A percentile compares a stretch with the other conserved stretches of the same genome.
Evolutionary conservation across 2,113 vertebrate genomes (phyloP).

Genomic region (Brachyhypopomus gauderio): DNA sequence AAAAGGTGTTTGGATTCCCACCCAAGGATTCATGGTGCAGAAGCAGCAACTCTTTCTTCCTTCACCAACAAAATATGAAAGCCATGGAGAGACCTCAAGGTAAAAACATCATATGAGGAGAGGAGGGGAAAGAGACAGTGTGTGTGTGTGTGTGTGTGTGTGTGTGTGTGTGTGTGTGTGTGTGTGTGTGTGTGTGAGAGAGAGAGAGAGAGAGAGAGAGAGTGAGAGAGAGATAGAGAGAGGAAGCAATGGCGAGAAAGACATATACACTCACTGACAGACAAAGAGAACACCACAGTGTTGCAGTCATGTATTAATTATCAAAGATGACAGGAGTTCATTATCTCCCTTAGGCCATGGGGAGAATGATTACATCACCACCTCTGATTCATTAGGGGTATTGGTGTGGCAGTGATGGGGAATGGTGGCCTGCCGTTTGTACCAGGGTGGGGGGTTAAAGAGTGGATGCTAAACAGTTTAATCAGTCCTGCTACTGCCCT

Average conservation of each 20-base stretch:
- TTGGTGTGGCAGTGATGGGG: neutral
- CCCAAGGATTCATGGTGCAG: constrained; percentile 22
- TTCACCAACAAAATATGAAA: constrained; percentile 47
- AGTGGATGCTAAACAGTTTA: constrained; percentile 19
- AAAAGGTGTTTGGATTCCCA: constrained; percentile 37
- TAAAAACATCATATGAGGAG: constrained; percentile 31
- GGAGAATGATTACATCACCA: constrained; percentile 65
- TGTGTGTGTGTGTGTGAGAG: no score
- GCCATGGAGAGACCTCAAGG: constrained; percentile 33
- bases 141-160: neutral
- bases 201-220: neutral
- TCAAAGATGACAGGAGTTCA: constrained; percentile 68
- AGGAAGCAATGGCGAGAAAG: neutral
- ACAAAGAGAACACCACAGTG: constrained; percentile 47
- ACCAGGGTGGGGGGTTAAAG: constrained; percentile 34
- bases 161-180: no score
- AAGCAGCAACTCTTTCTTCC: constrained; percentile 21
- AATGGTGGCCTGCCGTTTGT: neutral
- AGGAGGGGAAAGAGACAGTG: neutral
- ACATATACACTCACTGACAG: constrained; percentile 37
- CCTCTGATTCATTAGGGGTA: constrained; percentile 55
- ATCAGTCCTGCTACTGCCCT: constrained; percentile 37
- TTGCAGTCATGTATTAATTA: constrained; percentile 69
- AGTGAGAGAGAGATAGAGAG: constrained; percentile 8
- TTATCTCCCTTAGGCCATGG: constrained; percentile 63